Evolutionary conservation across 2,888 invertebrate species (phyloP).

Genomic region (Sarcophaga subvicina): DNA sequence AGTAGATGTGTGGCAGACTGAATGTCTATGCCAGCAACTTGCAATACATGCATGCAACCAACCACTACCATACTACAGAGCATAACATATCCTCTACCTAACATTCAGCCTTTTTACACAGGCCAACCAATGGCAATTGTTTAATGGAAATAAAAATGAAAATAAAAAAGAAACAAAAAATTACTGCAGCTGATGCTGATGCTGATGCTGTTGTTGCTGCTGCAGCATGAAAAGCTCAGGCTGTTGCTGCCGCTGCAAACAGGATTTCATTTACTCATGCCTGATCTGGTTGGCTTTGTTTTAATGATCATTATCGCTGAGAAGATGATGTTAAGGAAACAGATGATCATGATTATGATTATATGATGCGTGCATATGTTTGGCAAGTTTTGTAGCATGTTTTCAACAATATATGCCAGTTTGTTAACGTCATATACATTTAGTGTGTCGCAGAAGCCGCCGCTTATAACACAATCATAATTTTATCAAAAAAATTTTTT

Average conservation of each 20-base stretch:
- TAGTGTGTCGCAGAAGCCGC: slow-evolving; percentile 81
- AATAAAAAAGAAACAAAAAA: slow-evolving; percentile 34
- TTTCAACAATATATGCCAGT: slow-evolving; percentile 44
- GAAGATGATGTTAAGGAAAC: not conserved
- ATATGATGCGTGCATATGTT: slow-evolving; percentile 49
- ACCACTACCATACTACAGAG: not conserved
- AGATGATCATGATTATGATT: not conserved
- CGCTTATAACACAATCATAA: slow-evolving; percentile 74
- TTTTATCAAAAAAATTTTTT: slow-evolving; percentile 39
- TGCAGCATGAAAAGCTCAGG: slow-evolving; percentile 64
- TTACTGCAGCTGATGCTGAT: slow-evolving; percentile 68
- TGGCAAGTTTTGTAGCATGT: slow-evolving; percentile 39
- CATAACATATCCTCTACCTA: too few species aligned
- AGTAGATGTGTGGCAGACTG: slow-evolving; percentile 70
- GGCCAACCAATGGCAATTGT: slow-evolving; percentile 51
- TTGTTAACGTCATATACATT: slow-evolving; percentile 1
- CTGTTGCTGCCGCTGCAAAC: slow-evolving; percentile 69
- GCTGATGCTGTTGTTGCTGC: slow-evolving; percentile 67
- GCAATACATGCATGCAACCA: slow-evolving; percentile 38
- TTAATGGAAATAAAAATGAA: slow-evolving; percentile 23
- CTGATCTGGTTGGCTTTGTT: not conserved
- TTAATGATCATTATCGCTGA: not conserved
- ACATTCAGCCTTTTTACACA: too few species aligned
- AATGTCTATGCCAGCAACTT: slow-evolving; percentile 67
- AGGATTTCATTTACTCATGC: slow-evolving; percentile 51